Conservation (phyloP, 2,797 vertebrate species). For the Acrossocheilus fasciatus region DNA sequence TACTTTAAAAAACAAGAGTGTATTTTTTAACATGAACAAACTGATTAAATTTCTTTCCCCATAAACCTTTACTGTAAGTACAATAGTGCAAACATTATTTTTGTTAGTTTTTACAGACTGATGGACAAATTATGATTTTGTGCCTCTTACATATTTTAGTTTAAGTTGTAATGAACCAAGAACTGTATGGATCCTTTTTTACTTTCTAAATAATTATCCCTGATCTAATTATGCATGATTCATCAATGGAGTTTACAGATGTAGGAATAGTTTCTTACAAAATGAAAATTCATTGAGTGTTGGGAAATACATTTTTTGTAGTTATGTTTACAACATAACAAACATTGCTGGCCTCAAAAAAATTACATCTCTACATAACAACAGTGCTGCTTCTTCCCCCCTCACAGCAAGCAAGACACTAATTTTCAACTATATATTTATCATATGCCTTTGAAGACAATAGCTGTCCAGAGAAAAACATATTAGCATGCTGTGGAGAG, state of each 20-base stretch:
- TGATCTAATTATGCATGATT: neutral
- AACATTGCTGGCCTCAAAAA: conserved; percentile 8
- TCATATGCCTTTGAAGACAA: neutral
- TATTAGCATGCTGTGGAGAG: conserved; percentile 13
- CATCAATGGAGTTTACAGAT: neutral
- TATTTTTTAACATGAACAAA: neutral
- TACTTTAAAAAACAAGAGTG: neutral
- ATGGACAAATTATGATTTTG: neutral
- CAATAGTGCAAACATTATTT: neutral
- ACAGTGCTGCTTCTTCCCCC: neutral
- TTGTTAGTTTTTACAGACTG: neutral
- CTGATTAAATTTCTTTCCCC: neutral
- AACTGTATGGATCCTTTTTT: neutral
- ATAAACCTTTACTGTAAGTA: neutral
- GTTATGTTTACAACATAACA: too few species aligned
- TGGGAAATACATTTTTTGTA: neutral
- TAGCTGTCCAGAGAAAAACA: conserved; percentile 21
- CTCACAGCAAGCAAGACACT: neutral
- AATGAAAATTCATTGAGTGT: neutral
- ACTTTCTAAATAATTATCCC: neutral
- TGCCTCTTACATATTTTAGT: neutral
- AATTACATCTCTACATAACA: neutral
- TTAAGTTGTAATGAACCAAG: neutral
- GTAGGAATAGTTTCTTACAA: neutral
- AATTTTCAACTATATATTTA: neutral